A percentile compares a stretch with the other conserved stretches of the same genome.
Evolutionary conservation across 2,888 invertebrate species (phyloP).

Genomic region (Brachypterus glaber): DNA sequence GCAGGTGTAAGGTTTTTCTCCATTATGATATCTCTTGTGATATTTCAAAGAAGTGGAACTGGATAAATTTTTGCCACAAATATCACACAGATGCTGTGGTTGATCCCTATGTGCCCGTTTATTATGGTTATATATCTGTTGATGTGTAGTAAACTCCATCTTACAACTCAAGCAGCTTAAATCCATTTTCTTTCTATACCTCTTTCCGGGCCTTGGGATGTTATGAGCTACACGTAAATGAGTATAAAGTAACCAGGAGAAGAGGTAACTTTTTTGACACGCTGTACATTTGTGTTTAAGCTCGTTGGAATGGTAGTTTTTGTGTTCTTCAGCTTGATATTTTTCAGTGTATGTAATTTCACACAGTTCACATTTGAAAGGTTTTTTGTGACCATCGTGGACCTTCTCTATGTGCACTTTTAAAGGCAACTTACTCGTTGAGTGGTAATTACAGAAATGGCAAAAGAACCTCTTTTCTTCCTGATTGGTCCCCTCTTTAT

Average conservation of each 20-base stretch:
- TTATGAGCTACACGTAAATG: constrained; percentile 45
- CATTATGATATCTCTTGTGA: constrained; percentile 46
- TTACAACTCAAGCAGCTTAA: constrained; percentile 32
- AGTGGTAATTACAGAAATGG: constrained; percentile 1
- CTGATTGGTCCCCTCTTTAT: background rate
- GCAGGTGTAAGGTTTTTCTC: constrained; percentile 42
- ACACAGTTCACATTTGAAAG: constrained; percentile 42
- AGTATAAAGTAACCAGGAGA: constrained; percentile 44
- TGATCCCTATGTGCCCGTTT: constrained; percentile 38
- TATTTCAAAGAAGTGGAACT: constrained; percentile 44
- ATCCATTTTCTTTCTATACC: constrained; percentile 37
- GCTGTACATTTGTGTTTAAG: constrained; percentile 43
- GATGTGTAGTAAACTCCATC: no score
- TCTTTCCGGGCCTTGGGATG: constrained; percentile 36
- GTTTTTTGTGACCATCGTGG: constrained; percentile 4
- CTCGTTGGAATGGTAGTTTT: constrained; percentile 45
- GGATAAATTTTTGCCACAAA: constrained; percentile 47
- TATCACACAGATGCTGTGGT: constrained; percentile 43
- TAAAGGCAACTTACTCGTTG: background rate
- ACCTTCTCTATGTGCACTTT: background rate
- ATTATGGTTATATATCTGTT: constrained; percentile 35
- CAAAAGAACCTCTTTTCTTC: constrained; percentile 1
- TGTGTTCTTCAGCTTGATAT: constrained; percentile 43
- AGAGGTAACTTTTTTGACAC: constrained; percentile 47
- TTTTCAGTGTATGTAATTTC: constrained; percentile 41